Conservation (phyloP, 2,888 invertebrate species). For the Latrodectus elegans region DNA sequence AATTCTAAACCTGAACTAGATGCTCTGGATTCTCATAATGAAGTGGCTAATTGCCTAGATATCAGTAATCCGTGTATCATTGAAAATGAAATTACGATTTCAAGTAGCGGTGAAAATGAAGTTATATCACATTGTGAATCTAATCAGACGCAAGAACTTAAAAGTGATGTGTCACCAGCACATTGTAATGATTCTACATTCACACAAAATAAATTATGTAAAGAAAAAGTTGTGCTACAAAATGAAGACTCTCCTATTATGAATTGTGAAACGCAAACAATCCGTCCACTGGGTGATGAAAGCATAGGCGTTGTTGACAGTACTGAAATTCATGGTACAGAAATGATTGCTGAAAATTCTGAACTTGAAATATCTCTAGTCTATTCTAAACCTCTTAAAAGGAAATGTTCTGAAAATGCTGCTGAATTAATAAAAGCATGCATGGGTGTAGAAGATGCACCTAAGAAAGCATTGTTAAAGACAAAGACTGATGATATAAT, state of each 20-base stretch:
- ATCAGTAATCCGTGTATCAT: conserved; percentile 42
- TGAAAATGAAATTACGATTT: conserved; percentile 56
- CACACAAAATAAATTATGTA: conserved; percentile 33
- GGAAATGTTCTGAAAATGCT: conserved; percentile 81
- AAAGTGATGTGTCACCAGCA: conserved; percentile 26
- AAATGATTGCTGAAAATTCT: conserved; percentile 46
- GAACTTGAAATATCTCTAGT: conserved; percentile 67
- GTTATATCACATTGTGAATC: conserved; percentile 39
- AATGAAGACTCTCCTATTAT: conserved; percentile 32
- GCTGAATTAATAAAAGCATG: conserved; percentile 79
- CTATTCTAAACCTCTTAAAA: conserved; percentile 77
- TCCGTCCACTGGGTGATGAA: conserved; percentile 68
- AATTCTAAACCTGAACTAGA: conserved; percentile 12
- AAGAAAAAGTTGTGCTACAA: conserved; percentile 29
- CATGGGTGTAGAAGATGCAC: conserved; percentile 77
- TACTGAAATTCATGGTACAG: conserved; percentile 71
- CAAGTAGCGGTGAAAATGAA: conserved; percentile 45
- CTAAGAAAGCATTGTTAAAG: conserved; percentile 69
- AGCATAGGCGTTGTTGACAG: conserved; percentile 48
- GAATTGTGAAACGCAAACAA: conserved; percentile 55
- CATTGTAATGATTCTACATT: conserved; percentile 34
- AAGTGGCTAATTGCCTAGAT: conserved; percentile 39
- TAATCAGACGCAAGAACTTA: conserved; percentile 40
- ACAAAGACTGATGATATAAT: conserved; percentile 52
- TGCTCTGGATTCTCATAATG: conserved; percentile 35